Base-by-base conservation (phyloP, 2,797 vertebrate genomes). In the Scolopax bukidnonensis region DNA sequence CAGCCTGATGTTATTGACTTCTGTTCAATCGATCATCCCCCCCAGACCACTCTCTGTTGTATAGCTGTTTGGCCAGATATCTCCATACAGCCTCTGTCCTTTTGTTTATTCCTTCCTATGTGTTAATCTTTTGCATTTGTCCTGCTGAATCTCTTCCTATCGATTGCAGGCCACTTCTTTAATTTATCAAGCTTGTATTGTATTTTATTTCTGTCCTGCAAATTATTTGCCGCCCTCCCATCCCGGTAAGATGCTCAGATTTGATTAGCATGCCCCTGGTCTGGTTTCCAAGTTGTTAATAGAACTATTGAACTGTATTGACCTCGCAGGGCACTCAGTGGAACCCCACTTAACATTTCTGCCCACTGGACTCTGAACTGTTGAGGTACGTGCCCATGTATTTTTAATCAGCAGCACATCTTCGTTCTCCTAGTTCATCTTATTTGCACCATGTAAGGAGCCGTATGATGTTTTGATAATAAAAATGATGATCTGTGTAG, bases 251-350 rank as follows among this genome's bases (percentile, higher is more conserved):
- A 97, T 73, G 84, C 85, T 94, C 78, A 96, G 92, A 86, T 97
- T 97, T 97, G 96, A 97, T 97, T 97, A 97, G 86, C 73, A 88
- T 90, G 64, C 16, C 82, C 79, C 59, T 82, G 73, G 91, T 73
- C 87, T 45, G 45, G 83, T 91, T 90, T 97, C 77, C 75, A 93
- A 94, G 79, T 87, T 95, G 77, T 96, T 97, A 97, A 97, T 96
- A 95, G 97, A 97, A 97, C 95, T 96, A 96, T 96, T 96, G 95
- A 97, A 96, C 97, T 16, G 19, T 93, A 96, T 95, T 96, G 96
- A 97, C 97, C 94, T 91, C 5, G 19, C 60, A 87, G 85, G 65
- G 95, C 76, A 43, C 86, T 89, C 76, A 18, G 94, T 89, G 80
- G 80, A 90, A 95, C 91, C 86, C 65, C 95, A 92, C 84, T 96